These are phyloP conservation scores for Sericinus montela DNA, from an alignment of 2,888 invertebrate genomes.

Conservation along the genomic window DNA sequence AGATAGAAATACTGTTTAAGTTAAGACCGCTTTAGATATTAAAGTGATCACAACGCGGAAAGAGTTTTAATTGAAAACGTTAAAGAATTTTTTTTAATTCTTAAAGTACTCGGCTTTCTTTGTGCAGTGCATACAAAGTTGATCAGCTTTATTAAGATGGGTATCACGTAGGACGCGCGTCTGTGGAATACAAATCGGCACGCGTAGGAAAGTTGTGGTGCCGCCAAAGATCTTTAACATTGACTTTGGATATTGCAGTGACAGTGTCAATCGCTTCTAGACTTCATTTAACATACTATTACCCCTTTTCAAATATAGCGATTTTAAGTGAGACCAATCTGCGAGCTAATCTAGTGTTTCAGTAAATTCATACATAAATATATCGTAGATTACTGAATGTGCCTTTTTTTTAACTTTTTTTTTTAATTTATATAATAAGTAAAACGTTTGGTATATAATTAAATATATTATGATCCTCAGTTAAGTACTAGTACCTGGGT, in stretches of 20 bases:
- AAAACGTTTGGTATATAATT: no score
- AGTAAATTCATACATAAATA: no score
- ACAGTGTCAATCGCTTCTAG: conserved; percentile 25
- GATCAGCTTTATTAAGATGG: conserved; percentile 19
- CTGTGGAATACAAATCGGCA: conserved; percentile 26
- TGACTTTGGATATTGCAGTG: conserved; percentile 34
- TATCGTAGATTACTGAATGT: no score
- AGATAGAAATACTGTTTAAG: no score
- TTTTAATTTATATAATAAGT: no score
- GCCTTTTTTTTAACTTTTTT: no score
- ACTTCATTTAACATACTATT: conserved; percentile 5
- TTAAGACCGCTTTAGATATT: no score
- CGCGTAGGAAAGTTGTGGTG: conserved; percentile 36
- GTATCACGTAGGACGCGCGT: conserved; percentile 16
- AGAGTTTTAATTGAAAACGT: not conserved
- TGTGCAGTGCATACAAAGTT: conserved; percentile 26
- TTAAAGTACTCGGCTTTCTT: conserved; percentile 14
- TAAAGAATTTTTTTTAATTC: conserved; percentile 9
- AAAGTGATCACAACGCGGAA: not conserved
- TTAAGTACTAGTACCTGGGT: no score
- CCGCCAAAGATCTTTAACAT: conserved; percentile 24
- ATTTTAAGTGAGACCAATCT: no score
- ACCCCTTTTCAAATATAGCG: no score
- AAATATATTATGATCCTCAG: no score
- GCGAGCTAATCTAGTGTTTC: no score